Evolutionary conservation across 2,113 vertebrate genomes (phyloP), one percentile per base, ranked within the genome.

Genomic region (Asarcornis scutulata): DNA sequence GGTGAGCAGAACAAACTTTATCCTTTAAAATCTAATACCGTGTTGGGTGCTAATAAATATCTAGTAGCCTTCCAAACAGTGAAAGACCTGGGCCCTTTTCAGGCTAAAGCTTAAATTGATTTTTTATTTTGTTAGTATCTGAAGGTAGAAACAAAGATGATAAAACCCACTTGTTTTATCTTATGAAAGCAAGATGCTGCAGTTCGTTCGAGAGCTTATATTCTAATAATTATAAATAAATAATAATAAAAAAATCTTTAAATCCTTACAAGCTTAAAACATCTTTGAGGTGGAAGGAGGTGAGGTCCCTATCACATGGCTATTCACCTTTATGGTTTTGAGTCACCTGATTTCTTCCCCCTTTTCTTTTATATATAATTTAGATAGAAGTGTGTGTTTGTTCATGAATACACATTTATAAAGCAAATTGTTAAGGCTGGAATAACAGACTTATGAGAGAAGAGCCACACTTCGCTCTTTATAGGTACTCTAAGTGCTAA

Each of bases 301-400:
- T 52, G 58, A 81, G 1, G 1, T 42, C 12, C 3, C 46, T 82
- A 31, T 77, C 36, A 36, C 5, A 56, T 34, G 4, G 3, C 14
- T 86, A 26, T 76, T 90, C 14, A n/a, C 26, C 27, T 84, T 83
- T 27, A 71, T 15, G 21, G 9, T 21, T 77, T 6, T 7, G 9
- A 88, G n/a, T 75, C 21, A 40, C 7, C 5, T 63, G 9, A 2
- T 44, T 53, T 64, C 21, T 48, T 52, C 42, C 11, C 0, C 11
- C 20, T 80, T 68, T 72, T 9, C 34, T 91, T 78, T 84, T 52
- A 72, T 34, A 67, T 17, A 13, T 22, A 31, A 21, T 78, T 72
- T 78, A 59, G 32, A 50, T 7, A 69, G 2, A 25, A 68, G 17
- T 32, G 5, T 50, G 21, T 0, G 2, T 23, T 6, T 1, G 0